These are phyloP conservation scores for Amblyopsis hoosieri DNA, from an alignment of 2,797 vertebrate genomes.

Conservation along the genomic window DNA sequence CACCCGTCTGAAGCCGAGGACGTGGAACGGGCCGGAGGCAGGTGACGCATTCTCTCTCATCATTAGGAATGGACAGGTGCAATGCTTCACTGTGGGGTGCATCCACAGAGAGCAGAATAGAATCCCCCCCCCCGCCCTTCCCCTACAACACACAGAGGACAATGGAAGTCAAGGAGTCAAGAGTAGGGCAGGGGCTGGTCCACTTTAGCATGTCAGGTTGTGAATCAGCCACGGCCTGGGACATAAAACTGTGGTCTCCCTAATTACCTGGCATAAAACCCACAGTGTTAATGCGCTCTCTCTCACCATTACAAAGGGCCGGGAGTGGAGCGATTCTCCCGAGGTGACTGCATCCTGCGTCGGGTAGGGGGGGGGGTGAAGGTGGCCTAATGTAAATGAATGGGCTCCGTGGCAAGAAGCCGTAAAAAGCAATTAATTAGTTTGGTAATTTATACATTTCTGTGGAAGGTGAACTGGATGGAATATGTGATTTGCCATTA, in stretches of 20 bases:
- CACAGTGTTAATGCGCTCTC: slow-evolving; percentile 68
- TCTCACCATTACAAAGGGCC: slow-evolving; percentile 54
- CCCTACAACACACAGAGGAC: slow-evolving; percentile 60
- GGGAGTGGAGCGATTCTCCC: slow-evolving; percentile 59
- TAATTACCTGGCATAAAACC: slow-evolving; percentile 71
- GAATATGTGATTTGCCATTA: slow-evolving; percentile 58
- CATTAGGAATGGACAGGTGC: slow-evolving; percentile 48
- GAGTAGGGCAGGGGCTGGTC: slow-evolving; percentile 53
- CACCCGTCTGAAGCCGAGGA: slow-evolving; percentile 18
- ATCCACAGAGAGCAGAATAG: slow-evolving; percentile 15
- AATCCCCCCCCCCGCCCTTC: not conserved
- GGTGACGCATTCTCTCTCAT: slow-evolving; percentile 50
- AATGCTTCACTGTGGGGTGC: slow-evolving; percentile 39
- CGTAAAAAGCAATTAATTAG: slow-evolving; percentile 69
- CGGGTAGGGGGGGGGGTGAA: slow-evolving; percentile 50
- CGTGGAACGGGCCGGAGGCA: slow-evolving; percentile 23
- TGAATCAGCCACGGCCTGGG: slow-evolving; percentile 62
- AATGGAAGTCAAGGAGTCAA: slow-evolving; percentile 59
- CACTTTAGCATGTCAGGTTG: slow-evolving; percentile 54
- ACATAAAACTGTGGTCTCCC: slow-evolving; percentile 70
- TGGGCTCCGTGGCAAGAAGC: slow-evolving; percentile 55
- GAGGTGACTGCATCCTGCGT: slow-evolving; percentile 60
- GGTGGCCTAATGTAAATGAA: slow-evolving; percentile 59
- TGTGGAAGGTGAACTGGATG: slow-evolving; percentile 57
- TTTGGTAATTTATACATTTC: slow-evolving; percentile 67